phyloP scores from a whole-genome alignment of 2,888 invertebrate genomes.

The Phyto melanocephala region DNA sequence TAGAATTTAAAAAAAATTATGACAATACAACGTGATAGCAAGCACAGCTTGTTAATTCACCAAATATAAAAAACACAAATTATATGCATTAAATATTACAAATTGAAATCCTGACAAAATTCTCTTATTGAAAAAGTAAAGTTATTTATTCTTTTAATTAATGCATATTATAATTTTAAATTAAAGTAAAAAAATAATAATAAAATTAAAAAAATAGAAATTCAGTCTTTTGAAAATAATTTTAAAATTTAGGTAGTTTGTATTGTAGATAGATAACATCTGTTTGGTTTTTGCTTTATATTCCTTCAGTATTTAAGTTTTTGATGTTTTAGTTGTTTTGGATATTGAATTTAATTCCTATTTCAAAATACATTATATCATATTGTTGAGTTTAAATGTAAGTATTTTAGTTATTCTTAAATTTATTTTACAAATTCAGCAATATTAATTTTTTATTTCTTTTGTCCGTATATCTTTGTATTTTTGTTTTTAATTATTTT shows the following conservation, averaged over 20 bases:
- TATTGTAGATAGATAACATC: constrained; percentile 17
- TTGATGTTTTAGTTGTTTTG: background rate
- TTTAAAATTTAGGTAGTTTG: constrained; percentile 70
- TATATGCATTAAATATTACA: background rate
- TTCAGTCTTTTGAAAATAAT: constrained; percentile 77
- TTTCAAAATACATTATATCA: background rate
- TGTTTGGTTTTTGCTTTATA: background rate
- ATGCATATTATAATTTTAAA: background rate
- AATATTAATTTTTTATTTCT: constrained; percentile 20
- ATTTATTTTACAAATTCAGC: constrained; percentile 10
- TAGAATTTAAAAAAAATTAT: too few species aligned
- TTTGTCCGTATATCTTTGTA: too few species aligned
- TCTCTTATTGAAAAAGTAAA: background rate
- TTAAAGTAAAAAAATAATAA: background rate
- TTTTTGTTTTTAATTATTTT: background rate
- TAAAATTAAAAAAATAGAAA: constrained; percentile 63
- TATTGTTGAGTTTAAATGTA: background rate
- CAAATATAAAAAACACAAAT: background rate
- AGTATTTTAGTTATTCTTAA: background rate
- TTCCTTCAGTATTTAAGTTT: background rate
- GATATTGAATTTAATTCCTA: background rate
- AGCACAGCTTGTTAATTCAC: too few species aligned
- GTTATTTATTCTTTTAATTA: too few species aligned
- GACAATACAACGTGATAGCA: too few species aligned
- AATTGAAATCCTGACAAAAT: background rate